Base-by-base conservation (phyloP, 2,797 vertebrate species). In the Gambelia wislizenii region DNA sequence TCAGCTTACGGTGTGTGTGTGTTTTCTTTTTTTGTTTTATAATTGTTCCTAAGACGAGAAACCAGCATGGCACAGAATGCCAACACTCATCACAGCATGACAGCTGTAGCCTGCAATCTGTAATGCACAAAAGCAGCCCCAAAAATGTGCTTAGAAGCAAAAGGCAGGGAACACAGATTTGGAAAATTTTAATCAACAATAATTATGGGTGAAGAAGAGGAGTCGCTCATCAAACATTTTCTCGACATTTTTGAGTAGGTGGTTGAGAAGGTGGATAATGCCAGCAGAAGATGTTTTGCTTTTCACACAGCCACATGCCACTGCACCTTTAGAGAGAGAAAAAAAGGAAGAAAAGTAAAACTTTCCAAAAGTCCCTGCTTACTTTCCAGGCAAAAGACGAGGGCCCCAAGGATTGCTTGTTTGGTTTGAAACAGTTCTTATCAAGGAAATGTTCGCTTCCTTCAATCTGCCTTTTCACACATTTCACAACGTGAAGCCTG, bases 191-290 rank as follows among this genome's bases (percentile, higher is more conserved):
- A 88, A 86, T 86, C 87, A 69, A 78, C 3, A 27, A 70, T 85
- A 88, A 83, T 88, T 88, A n/a, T 82, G 72, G 83, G 56, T 85
- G 83, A 83, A 81, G 84, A 88, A 88, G 78, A 83, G 78, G 83
- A 86, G 83, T 78, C 2, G 5, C 64, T 88, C 64, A 76, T 83
- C 72, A 86, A 70, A 52, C 49, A 42, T 85, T 69, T 49, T 69
- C 79, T 70, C 88, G 87, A 86, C 87, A 83, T 88, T 88, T 91
- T 59, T 78, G 83, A 86, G 90, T 91, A 44, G 87, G 87, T 86
- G 81, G 70, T 52, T 69, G 10, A 82, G 83, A 81, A 85, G 83
- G 83, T 85, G 86, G 52, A 88, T 49, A 49, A 77, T 77, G n/a
- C 49, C 80, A 82, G 78, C 70, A 61, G 18, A 33, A 42, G n/a